Evolutionary conservation across 37 sponge, comb jelly and placozoan genomes (phyloP), one percentile per base, ranked within the genome.

Genomic region (Hormiphora californensis): DNA sequence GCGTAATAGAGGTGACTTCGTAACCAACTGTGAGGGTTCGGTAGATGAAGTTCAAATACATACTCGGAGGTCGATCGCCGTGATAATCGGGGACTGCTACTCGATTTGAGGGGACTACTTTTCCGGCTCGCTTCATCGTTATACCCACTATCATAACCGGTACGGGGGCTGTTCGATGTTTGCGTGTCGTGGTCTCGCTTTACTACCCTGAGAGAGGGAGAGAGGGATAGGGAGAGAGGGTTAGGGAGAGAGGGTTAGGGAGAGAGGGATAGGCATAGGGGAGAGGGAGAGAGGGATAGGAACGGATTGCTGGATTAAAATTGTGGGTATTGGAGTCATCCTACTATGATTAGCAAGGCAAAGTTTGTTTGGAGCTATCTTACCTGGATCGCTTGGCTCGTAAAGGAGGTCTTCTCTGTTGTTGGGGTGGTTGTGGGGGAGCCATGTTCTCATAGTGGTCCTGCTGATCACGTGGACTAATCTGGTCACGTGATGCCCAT

Each of bases 111-210:
- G 3, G 67, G 67, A 19, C 38, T 36, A 7, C 38, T 36, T 28
- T 65, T 65, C 67, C 67, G 3, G 67, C 67, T 65, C 28, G 19
- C 67, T 34, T 65, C 67, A 8, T 65, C 67, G 37, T 65, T 65
- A 28, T 65, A 65, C 28, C 67, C 67, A 65, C 67, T 65, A 39
- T 65, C 67, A 32, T 65, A 65, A 35, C 67, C 67, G 8, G 37
- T 19, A n/a, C n/a, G n/a, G n/a, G n/a, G n/a, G n/a, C n/a, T n/a
- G n/a, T n/a, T n/a, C n/a, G n/a, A n/a, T n/a, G n/a, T n/a, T n/a
- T n/a, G n/a, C n/a, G n/a, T n/a, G n/a, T n/a, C n/a, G n/a, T n/a
- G n/a, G n/a, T n/a, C n/a, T n/a, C n/a, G n/a, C n/a, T n/a, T n/a
- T n/a, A n/a, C n/a, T n/a, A n/a, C n/a, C n/a, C n/a, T n/a, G n/a